These are phyloP conservation scores for Mamestra configurata DNA, from an alignment of 1,140 invertebrate species.

Conservation along the genomic window DNA sequence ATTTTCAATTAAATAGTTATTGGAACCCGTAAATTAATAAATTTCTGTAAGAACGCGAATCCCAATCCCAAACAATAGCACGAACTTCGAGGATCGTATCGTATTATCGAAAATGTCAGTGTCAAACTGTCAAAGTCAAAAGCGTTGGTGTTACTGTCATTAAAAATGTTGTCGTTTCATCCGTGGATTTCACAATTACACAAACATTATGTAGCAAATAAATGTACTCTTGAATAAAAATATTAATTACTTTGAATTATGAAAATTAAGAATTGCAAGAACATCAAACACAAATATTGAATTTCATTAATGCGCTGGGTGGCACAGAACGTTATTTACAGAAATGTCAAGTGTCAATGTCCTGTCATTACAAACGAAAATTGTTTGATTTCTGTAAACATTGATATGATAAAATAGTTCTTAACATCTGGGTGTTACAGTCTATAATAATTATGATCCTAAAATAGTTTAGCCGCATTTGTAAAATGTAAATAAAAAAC, in stretches of 20 bases:
- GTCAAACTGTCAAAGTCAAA: no score
- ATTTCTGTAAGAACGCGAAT: background rate
- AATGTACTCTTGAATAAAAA: no score
- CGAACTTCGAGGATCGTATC: no score
- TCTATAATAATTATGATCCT: background rate
- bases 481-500: constrained; percentile 17
- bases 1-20: background rate
- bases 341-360: background rate
- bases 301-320: no score
- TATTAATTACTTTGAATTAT: no score
- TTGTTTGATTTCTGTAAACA: background rate
- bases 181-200: no score
- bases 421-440: background rate
- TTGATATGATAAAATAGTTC: background rate
- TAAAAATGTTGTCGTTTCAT: no score
- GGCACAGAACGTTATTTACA: background rate
- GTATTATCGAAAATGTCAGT: no score
- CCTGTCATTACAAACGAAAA: constrained; percentile 6
- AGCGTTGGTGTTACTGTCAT: no score
- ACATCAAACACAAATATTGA: no score
- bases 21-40: background rate
- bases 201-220: no score
- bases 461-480: constrained; percentile 4
- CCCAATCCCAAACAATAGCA: background rate
- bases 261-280: no score